Percentiles rank a stretch among this genome's conserved stretches.
These are phyloP conservation scores for Vanessa atalanta DNA, from an alignment of 1,140 invertebrate genomes.

Conservation along the genomic window DNA sequence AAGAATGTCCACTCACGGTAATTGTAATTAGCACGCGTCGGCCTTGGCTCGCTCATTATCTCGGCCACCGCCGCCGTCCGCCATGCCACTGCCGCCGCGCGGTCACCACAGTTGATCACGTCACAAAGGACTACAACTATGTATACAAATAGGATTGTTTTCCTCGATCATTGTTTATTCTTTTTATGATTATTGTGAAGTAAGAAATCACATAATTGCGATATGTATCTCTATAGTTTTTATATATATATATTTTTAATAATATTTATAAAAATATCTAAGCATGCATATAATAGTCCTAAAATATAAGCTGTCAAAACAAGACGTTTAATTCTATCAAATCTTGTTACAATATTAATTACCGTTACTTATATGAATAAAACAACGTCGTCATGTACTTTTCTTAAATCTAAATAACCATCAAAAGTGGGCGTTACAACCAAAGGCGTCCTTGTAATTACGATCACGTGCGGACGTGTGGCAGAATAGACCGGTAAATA, in stretches of 20 bases:
- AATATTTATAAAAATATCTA: neutral
- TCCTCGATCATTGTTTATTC: slow-evolving; percentile 67
- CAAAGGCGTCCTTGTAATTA: slow-evolving; percentile 29
- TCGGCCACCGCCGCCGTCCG: slow-evolving; percentile 45
- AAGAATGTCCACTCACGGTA: slow-evolving; percentile 79
- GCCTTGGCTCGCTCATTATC: slow-evolving; percentile 71
- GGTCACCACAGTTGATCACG: slow-evolving; percentile 64
- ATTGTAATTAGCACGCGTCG: slow-evolving; percentile 77
- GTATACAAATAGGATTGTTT: slow-evolving; percentile 61
- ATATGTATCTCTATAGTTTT: slow-evolving; percentile 36
- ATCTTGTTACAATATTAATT: neutral
- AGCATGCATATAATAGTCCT: neutral
- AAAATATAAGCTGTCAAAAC: neutral
- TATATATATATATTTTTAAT: neutral
- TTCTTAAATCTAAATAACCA: neutral
- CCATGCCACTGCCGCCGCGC: slow-evolving; percentile 37
- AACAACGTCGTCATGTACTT: neutral
- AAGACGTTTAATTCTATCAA: neutral
- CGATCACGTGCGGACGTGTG: slow-evolving; percentile 29
- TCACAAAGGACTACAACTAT: slow-evolving; percentile 64
- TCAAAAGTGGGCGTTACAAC: slow-evolving; percentile 30
- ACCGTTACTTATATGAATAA: neutral
- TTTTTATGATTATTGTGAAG: slow-evolving; percentile 48
- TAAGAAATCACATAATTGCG: slow-evolving; percentile 32
- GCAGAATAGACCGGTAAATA: slow-evolving; percentile 34